These are phyloP conservation scores for Phymatocera aterrima DNA, from an alignment of 2,888 invertebrate genomes.

Conservation along the genomic window DNA sequence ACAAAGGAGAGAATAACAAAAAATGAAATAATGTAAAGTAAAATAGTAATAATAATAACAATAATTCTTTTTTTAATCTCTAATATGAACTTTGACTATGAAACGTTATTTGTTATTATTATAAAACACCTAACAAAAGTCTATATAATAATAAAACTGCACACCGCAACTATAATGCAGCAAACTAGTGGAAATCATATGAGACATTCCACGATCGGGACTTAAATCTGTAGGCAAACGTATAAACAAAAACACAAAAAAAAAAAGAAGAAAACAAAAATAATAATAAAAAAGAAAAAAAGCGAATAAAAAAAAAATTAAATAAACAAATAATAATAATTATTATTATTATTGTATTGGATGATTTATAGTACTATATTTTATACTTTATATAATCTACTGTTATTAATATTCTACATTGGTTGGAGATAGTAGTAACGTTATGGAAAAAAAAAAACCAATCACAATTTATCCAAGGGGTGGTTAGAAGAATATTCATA, in stretches of 20 bases:
- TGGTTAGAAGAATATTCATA: conserved; percentile 62
- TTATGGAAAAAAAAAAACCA: too few species aligned
- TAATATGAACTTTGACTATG: conserved; percentile 68
- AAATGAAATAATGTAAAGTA: conserved; percentile 1
- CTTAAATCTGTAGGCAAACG: conserved; percentile 72
- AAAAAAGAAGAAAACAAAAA: too few species aligned
- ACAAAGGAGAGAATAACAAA: not conserved
- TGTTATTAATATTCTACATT: conserved; percentile 64
- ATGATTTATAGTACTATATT: conserved; percentile 71
- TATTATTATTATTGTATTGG: conserved; percentile 56
- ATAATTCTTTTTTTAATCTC: conserved; percentile 57
- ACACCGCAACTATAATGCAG: conserved; percentile 66
- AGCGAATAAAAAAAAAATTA: not conserved
- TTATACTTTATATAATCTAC: conserved; percentile 71
- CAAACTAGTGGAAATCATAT: conserved; percentile 71
- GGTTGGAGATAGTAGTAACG: conserved; percentile 47
- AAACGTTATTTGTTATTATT: conserved; percentile 65
- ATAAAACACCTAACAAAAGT: conserved; percentile 67
- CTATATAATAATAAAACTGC: conserved; percentile 63
- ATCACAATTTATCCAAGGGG: conserved; percentile 62
- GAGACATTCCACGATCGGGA: conserved; percentile 74
- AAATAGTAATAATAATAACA: conserved; percentile 14
- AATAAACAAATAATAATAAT: conserved; percentile 48
- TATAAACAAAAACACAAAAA: conserved; percentile 49
- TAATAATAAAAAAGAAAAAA: conserved; percentile 3